These are phyloP conservation scores for Sphaerodactylus townsendi DNA, from an alignment of 2,113 vertebrate genomes.

Conservation along the genomic window DNA sequence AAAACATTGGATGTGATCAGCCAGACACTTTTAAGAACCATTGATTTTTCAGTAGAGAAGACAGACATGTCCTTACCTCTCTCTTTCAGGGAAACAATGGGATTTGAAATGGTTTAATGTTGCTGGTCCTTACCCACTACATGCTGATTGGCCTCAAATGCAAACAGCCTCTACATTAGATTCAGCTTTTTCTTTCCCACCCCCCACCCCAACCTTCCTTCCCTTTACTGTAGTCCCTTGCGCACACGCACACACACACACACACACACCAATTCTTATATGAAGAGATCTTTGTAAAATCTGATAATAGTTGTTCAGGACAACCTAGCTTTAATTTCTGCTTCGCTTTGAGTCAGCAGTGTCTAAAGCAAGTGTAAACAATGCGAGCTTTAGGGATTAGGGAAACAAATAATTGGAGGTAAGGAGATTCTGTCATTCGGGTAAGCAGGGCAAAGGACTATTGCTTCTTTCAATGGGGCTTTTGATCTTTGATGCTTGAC, in stretches of 20 bases:
- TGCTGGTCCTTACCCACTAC: neutral
- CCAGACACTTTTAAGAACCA: neutral
- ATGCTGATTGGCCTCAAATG: neutral
- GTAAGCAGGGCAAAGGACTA: constrained; percentile 29
- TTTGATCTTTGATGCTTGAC: constrained; percentile 62
- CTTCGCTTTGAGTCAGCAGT: constrained; percentile 25
- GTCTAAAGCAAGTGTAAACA: neutral
- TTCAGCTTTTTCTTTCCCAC: neutral
- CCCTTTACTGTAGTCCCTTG: neutral
- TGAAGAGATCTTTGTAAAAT: neutral
- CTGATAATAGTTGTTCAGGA: neutral
- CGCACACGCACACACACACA: too few relatives aligned
- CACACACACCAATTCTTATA: neutral
- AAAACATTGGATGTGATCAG: neutral
- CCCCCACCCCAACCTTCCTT: neutral
- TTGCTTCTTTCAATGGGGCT: constrained; percentile 2
- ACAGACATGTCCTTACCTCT: neutral
- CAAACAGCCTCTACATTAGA: neutral
- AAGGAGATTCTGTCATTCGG: neutral
- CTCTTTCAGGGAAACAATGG: neutral
- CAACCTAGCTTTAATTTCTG: constrained; percentile 3
- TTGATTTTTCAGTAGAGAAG: neutral
- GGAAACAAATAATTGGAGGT: constrained; percentile 39
- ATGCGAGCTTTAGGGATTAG: neutral
- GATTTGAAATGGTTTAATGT: neutral